phyloP scores from a whole-genome alignment of 2,797 vertebrate species.

The Okamejei kenojei region DNA sequence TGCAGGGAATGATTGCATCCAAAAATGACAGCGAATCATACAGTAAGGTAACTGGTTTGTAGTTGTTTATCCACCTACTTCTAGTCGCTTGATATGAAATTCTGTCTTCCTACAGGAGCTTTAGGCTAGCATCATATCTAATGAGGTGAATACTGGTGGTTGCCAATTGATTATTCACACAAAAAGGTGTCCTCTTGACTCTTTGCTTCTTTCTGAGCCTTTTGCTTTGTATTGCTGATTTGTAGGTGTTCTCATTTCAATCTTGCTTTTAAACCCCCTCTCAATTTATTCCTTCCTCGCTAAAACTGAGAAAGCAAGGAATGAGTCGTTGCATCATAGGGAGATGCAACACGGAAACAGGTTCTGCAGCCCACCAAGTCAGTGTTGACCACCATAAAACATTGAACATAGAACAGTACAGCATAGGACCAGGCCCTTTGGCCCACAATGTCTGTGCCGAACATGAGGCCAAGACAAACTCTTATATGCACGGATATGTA shows the following conservation, averaged over 20 bases:
- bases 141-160: background rate
- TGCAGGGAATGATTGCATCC: constrained; percentile 63
- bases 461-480: too few species aligned
- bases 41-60: constrained; percentile 48
- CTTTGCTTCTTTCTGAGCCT: background rate
- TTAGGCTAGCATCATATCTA: background rate
- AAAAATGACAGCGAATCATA: constrained; percentile 44
- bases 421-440: too few species aligned
- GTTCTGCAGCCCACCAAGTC: too few species aligned
- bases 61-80: background rate
- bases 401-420: too few species aligned
- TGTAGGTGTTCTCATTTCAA: background rate
- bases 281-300: background rate
- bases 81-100: background rate
- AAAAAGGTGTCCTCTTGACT: background rate
- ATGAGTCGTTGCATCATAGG: too few species aligned
- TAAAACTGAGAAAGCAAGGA: background rate
- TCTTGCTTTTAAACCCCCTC: background rate
- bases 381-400: too few species aligned
- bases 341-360: too few species aligned
- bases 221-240: background rate
- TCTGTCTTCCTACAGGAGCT: background rate
- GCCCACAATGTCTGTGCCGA: too few species aligned
- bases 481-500: too few species aligned
- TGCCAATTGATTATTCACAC: background rate